These are phyloP conservation scores for Hoplias malabaricus DNA, from an alignment of 2,113 vertebrate genomes.

Conservation along the genomic window DNA sequence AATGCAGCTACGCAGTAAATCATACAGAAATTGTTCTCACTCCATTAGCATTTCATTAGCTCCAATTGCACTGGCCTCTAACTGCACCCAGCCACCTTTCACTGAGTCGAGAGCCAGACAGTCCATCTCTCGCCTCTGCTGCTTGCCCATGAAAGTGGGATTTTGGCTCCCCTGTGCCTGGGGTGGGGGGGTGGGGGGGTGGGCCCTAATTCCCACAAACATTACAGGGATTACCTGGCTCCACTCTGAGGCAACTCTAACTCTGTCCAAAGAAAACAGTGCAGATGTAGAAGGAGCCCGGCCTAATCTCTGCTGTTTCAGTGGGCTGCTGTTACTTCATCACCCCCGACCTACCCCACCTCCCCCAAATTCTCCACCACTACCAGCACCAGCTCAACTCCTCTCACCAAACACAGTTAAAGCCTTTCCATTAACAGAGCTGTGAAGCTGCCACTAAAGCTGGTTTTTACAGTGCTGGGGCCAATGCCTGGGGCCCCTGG, in stretches of 20 bases:
- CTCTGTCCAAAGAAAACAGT: conserved; percentile 43
- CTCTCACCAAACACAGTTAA: conserved; percentile 47
- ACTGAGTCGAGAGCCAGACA: not conserved
- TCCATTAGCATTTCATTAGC: too few species aligned
- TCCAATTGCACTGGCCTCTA: not conserved
- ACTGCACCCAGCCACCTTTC: not conserved
- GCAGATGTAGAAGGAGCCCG: conserved; percentile 22
- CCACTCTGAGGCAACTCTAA: conserved; percentile 27
- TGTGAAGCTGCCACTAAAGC: conserved; percentile 69
- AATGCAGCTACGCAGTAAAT: too few species aligned
- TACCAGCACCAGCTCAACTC: not conserved
- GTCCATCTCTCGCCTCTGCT: not conserved
- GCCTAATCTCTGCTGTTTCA: conserved; percentile 42
- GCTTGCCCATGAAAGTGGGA: not conserved
- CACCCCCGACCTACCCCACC: conserved; percentile 21
- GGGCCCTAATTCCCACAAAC: conserved; percentile 29
- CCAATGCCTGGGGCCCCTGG: conserved; percentile 52
- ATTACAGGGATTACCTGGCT: conserved; percentile 48
- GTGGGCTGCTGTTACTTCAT: conserved; percentile 26
- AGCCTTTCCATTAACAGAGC: conserved; percentile 67
- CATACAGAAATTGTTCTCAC: too few species aligned
- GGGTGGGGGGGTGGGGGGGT: not conserved
- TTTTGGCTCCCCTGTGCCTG: not conserved
- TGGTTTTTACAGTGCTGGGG: conserved; percentile 65
- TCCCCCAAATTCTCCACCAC: not conserved